phyloP scores from a whole-genome alignment of 1,140 invertebrate genomes.

The Saxidomus purpurata region DNA sequence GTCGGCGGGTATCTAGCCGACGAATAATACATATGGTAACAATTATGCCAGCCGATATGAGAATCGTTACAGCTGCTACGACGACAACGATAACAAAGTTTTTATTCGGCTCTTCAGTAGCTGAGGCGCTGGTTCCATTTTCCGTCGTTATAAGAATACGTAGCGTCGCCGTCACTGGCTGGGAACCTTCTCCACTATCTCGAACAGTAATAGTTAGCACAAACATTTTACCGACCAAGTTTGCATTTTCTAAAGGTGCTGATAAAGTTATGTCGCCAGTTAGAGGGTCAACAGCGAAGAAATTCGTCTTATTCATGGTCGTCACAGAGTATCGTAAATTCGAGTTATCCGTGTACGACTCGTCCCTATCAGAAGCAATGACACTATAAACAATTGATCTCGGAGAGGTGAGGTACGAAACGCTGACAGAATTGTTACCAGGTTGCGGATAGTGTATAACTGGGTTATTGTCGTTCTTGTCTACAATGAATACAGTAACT shows the following conservation, averaged over 20 bases:
- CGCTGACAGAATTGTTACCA: constrained; percentile 39
- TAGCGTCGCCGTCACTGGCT: constrained; percentile 19
- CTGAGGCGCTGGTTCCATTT: constrained; percentile 18
- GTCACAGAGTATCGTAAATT: constrained; percentile 54
- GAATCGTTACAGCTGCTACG: constrained; percentile 40
- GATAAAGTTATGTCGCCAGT: constrained; percentile 39
- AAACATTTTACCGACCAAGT: constrained; percentile 33
- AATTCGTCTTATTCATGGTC: constrained; percentile 35
- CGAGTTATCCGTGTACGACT: constrained; percentile 32
- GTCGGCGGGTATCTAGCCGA: constrained; percentile 30
- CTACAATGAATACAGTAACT: constrained; percentile 55
- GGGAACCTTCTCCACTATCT: constrained; percentile 1
- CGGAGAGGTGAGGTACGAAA: constrained; percentile 40
- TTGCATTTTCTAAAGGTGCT: constrained; percentile 35
- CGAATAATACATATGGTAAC: constrained; percentile 65
- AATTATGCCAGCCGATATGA: constrained; percentile 58
- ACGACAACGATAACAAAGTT: constrained; percentile 62
- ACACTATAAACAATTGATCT: constrained; percentile 33
- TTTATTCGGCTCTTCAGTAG: neutral
- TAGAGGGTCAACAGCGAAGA: constrained; percentile 42
- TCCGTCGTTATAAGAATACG: constrained; percentile 34
- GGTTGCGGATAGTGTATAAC: constrained; percentile 20
- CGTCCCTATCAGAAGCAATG: constrained; percentile 43
- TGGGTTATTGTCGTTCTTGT: constrained; percentile 59
- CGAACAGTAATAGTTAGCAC: constrained; percentile 35